Percentiles rank a stretch among this genome's conserved stretches.
Conservation (phyloP, 2,888 invertebrate species). For the Capitulum mitella region DNA sequence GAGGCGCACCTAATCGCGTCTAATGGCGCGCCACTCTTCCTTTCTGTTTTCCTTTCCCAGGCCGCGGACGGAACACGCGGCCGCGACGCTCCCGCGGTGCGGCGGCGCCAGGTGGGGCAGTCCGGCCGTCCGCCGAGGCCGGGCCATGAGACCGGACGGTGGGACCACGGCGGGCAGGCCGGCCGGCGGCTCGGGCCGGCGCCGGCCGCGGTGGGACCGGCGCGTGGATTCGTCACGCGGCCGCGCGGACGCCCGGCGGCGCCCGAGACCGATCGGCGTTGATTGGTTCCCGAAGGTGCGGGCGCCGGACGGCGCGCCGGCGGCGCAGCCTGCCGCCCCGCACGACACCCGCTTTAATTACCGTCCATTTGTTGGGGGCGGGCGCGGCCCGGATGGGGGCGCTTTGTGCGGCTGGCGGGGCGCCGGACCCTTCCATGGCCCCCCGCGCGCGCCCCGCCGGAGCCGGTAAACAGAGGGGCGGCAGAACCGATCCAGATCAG, state of each 20-base stretch:
- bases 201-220: too few relatives aligned
- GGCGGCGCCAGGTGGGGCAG: neutral
- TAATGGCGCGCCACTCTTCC: neutral
- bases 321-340: neutral
- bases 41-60: neutral
- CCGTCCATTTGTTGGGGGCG: slow-evolving; percentile 16
- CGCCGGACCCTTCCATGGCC: neutral
- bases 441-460: neutral
- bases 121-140: too few relatives aligned
- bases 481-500: neutral
- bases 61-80: too few relatives aligned
- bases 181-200: too few relatives aligned
- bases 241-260: neutral
- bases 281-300: neutral
- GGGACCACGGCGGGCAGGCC: too few relatives aligned
- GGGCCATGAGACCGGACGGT: too few relatives aligned
- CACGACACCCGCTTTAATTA: neutral
- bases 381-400: neutral
- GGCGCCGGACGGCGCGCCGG: neutral
- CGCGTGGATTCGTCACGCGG: neutral
- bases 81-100: neutral
- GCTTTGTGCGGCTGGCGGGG: neutral
- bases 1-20: neutral
- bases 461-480: neutral
- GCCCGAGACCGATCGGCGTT: neutral